phyloP scores from a whole-genome alignment of 2,888 invertebrate genomes.

The Prenolepis imparis region DNA sequence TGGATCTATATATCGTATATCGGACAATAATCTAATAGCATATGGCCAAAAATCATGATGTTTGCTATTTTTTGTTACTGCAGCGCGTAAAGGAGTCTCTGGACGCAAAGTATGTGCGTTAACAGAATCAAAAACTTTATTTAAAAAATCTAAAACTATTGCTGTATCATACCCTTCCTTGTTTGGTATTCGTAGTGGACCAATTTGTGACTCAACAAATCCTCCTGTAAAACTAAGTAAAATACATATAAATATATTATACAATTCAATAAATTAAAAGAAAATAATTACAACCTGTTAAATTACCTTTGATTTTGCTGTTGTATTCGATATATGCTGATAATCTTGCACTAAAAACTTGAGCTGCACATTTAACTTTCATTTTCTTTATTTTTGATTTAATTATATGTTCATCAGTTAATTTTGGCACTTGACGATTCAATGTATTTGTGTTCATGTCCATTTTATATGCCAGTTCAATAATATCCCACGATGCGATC shows the following conservation, averaged over 20 bases:
- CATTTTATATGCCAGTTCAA: constrained; percentile 48
- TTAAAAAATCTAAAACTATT: neutral
- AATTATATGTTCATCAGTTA: constrained; percentile 37
- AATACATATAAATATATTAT: neutral
- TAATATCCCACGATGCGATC: constrained; percentile 22
- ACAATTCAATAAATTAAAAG: too few relatives aligned
- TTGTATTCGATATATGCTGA: constrained; percentile 39
- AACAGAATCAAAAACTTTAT: constrained; percentile 13
- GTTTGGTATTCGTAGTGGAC: neutral
- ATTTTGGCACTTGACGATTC: constrained; percentile 28
- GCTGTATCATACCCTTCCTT: neutral
- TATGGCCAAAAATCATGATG: constrained; percentile 2
- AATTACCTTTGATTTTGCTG: constrained; percentile 21
- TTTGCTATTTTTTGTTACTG: neutral
- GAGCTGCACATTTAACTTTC: constrained; percentile 26
- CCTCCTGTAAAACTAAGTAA: neutral
- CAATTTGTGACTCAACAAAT: neutral
- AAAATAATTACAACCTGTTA: too few relatives aligned
- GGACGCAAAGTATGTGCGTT: neutral
- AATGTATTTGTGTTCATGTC: constrained; percentile 18
- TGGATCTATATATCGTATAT: neutral
- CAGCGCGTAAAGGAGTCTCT: neutral
- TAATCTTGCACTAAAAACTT: constrained; percentile 28
- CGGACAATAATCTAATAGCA: neutral
- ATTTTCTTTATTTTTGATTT: constrained; percentile 40